Evolutionary conservation across 2,888 invertebrate species (phyloP).

Genomic region (Eristalinus sepulchralis): DNA sequence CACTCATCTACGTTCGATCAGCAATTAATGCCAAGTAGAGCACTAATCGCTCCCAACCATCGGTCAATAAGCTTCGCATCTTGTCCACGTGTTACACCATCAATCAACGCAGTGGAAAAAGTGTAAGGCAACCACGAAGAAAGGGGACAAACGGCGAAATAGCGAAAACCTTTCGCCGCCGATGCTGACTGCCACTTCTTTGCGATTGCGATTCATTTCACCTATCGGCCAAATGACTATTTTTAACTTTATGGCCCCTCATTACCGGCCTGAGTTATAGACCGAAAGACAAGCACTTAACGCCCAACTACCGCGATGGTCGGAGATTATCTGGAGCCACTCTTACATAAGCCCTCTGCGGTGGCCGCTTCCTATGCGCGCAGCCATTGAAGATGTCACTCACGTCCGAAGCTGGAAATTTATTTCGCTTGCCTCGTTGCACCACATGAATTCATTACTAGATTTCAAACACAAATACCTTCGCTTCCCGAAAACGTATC

Average conservation of each 20-base stretch:
- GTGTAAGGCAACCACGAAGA: background rate
- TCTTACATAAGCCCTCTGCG: conserved; percentile 27
- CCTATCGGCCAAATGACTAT: background rate
- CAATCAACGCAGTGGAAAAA: background rate
- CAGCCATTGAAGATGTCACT: conserved; percentile 26
- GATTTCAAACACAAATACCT: conserved; percentile 49
- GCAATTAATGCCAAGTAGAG: background rate
- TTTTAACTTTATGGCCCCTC: background rate
- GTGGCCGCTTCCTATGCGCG: background rate
- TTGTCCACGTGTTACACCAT: background rate
- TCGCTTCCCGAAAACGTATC: conserved; percentile 37
- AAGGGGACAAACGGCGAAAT: background rate
- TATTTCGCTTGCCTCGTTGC: conserved; percentile 11
- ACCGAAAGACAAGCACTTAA: background rate
- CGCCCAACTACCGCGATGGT: background rate
- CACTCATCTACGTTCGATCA: background rate
- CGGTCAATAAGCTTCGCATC: background rate
- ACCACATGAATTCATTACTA: conserved; percentile 45
- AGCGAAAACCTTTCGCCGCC: background rate
- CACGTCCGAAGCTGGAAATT: conserved; percentile 44
- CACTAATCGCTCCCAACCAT: background rate
- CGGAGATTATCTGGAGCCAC: conserved; percentile 11
- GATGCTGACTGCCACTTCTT: background rate
- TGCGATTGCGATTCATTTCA: background rate
- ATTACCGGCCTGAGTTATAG: background rate